Conservation (phyloP, 2,113 vertebrate genomes). For the Bubo bubo region DNA sequence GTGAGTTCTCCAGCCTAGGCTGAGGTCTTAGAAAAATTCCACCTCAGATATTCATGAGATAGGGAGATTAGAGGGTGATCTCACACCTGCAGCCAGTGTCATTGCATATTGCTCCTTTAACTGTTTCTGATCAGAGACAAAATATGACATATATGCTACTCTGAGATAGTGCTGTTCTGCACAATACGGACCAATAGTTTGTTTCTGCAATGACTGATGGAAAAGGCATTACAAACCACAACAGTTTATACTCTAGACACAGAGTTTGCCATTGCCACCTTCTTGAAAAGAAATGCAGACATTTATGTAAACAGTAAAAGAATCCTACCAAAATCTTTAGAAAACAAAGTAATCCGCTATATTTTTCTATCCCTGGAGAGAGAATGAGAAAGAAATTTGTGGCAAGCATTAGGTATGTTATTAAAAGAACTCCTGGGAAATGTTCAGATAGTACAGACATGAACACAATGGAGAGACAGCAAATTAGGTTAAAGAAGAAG, state of each 20-base stretch:
- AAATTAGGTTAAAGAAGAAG: neutral
- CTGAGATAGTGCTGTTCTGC: neutral
- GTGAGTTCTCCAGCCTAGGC: neutral
- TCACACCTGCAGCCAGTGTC: neutral
- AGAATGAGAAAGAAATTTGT: neutral
- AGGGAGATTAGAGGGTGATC: neutral
- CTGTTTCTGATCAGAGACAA: neutral
- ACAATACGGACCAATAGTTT: neutral
- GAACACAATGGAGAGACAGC: neutral
- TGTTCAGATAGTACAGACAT: neutral
- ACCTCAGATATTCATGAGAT: neutral
- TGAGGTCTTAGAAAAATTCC: neutral
- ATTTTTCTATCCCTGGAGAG: neutral
- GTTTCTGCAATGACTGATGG: neutral
- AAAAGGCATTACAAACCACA: neutral
- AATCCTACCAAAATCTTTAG: neutral
- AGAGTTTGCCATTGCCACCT: neutral
- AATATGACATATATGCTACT: neutral
- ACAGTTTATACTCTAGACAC: neutral
- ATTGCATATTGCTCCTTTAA: neutral
- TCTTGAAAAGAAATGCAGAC: neutral
- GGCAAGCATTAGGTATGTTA: neutral
- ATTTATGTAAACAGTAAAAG: neutral
- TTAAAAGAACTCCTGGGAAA: neutral
- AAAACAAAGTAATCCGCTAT: neutral